Evolutionary conservation across 2,113 vertebrate genomes (phyloP).

Genomic region (Pithys albifrons): DNA sequence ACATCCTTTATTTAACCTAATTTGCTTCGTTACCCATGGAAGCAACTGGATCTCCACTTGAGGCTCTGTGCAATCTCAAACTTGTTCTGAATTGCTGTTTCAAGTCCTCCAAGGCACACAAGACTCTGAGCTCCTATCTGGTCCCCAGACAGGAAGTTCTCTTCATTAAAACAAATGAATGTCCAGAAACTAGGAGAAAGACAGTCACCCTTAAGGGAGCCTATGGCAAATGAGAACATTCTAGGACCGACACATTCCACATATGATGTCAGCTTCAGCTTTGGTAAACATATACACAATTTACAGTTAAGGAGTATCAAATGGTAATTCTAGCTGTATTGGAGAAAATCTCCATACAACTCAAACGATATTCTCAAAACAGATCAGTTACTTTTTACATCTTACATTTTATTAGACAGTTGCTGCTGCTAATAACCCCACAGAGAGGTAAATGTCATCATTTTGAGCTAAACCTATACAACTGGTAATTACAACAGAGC

Average conservation of each 20-base stretch:
- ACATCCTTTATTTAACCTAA: not conserved
- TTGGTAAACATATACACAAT: not conserved
- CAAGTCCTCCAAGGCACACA: not conserved
- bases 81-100: not conserved
- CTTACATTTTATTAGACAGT: not conserved
- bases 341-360: not conserved
- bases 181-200: not conserved
- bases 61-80: not conserved
- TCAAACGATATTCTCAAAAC: not conserved
- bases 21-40: not conserved
- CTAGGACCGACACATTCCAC: not conserved
- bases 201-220: not conserved
- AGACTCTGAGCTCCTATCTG: not conserved
- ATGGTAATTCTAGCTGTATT: not conserved
- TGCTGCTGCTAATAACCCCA: not conserved
- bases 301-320: not conserved
- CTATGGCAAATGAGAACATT: not conserved
- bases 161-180: not conserved
- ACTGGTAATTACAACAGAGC: not conserved
- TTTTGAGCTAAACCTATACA: not conserved
- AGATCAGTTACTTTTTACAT: not conserved
- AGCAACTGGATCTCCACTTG: not conserved
- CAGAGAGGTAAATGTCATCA: not conserved
- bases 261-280: not conserved
- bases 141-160: not conserved